Evolutionary conservation across 2,113 vertebrate species (phyloP).

Genomic region (Sinocyclocheilus maitianheensis): DNA sequence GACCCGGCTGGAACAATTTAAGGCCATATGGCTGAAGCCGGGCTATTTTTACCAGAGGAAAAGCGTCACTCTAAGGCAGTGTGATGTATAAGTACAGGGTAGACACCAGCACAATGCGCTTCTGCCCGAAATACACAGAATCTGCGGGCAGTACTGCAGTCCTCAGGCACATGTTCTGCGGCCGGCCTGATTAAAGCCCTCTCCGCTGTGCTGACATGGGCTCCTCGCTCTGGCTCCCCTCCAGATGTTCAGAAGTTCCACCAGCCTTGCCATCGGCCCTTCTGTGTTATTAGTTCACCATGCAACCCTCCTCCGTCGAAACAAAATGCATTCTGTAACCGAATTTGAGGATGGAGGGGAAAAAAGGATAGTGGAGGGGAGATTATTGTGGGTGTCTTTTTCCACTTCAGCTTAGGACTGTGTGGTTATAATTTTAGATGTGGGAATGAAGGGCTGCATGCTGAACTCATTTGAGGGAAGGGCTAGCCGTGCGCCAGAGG

Average conservation of each 20-base stretch:
- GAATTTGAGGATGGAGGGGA: slow-evolving; percentile 74
- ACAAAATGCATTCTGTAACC: slow-evolving; percentile 77
- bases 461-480: slow-evolving; percentile 82
- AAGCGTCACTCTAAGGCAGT: slow-evolving; percentile 66
- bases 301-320: slow-evolving; percentile 69
- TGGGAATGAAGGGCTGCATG: slow-evolving; percentile 74
- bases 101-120: slow-evolving; percentile 74
- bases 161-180: slow-evolving; percentile 77
- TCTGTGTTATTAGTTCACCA: slow-evolving; percentile 71
- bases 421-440: slow-evolving; percentile 79
- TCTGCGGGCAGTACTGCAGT: slow-evolving; percentile 72
- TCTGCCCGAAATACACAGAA: slow-evolving; percentile 72
- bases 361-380: slow-evolving; percentile 64
- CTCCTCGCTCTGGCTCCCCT: slow-evolving; percentile 72
- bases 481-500: slow-evolving; percentile 74
- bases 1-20: slow-evolving; percentile 53
- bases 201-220: slow-evolving; percentile 76
- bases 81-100: slow-evolving; percentile 73
- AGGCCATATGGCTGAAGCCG: slow-evolving; percentile 59
- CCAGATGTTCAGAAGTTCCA: slow-evolving; percentile 74
- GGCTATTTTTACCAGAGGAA: slow-evolving; percentile 70
- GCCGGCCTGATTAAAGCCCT: slow-evolving; percentile 79
- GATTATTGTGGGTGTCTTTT: slow-evolving; percentile 79
- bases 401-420: slow-evolving; percentile 73
- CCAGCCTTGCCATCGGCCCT: slow-evolving; percentile 68